Evolutionary conservation across 1,140 invertebrate species (phyloP).

Genomic region (Drosophila subobscura): DNA sequence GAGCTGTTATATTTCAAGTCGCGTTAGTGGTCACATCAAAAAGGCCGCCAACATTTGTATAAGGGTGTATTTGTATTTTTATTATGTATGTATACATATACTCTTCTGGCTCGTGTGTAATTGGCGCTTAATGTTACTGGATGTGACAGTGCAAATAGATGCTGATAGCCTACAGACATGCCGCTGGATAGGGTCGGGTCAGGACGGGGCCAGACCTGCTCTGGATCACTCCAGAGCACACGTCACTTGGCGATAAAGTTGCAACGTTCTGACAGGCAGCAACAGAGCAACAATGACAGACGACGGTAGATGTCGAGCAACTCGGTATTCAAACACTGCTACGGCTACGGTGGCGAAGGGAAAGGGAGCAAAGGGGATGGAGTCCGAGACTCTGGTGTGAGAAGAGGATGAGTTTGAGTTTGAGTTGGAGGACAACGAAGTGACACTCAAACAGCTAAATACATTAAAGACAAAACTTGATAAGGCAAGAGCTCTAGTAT

Average conservation of each 20-base stretch:
- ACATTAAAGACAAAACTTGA: conserved; percentile 50
- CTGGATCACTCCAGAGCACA: conserved; percentile 50
- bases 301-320: conserved; percentile 23
- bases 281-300: conserved; percentile 50
- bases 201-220: conserved; percentile 13
- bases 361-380: conserved; percentile 19
- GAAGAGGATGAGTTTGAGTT: conserved; percentile 1
- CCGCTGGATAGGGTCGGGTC: conserved; percentile 40
- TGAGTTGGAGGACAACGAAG: neutral
- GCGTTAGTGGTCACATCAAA: conserved; percentile 48
- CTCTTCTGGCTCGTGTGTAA: conserved; percentile 20
- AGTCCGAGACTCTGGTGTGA: conserved; percentile 8
- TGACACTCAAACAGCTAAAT: conserved; percentile 44
- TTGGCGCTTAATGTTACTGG: conserved; percentile 66
- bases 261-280: conserved; percentile 72
- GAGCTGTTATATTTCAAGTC: neutral
- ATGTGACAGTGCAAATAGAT: conserved; percentile 73
- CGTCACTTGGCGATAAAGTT: conserved; percentile 56
- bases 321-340: conserved; percentile 19
- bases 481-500: conserved; percentile 48
- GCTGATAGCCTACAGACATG: conserved; percentile 60
- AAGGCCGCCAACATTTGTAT: conserved; percentile 7
- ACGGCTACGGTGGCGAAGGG: conserved; percentile 11
- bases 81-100: conserved; percentile 8
- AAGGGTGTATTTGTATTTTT: too few relatives aligned